Conservation (phyloP, 2,797 vertebrate genomes). For the Poecilia gillii region DNA sequence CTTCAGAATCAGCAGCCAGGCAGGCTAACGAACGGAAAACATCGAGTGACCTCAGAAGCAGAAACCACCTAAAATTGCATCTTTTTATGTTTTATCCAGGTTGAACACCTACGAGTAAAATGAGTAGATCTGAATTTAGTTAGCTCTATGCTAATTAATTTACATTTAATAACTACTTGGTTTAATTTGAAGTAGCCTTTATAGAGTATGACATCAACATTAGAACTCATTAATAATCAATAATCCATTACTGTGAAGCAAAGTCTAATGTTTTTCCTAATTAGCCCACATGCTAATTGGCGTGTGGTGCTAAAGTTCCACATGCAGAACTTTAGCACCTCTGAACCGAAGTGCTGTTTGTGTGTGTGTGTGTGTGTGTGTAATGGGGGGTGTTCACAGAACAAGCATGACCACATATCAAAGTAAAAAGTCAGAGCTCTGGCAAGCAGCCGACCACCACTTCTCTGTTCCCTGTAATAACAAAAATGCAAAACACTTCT, state of each 20-base stretch:
- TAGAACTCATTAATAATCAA: not conserved
- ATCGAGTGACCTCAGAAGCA: not conserved
- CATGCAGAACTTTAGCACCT: slow-evolving; percentile 68
- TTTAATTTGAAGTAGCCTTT: not conserved
- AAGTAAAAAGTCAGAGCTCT: slow-evolving; percentile 59
- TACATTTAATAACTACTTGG: not conserved
- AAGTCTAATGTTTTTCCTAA: slow-evolving; percentile 45
- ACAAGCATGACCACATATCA: slow-evolving; percentile 69
- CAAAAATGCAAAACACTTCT: slow-evolving; percentile 40
- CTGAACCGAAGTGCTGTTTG: slow-evolving; percentile 35
- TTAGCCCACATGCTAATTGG: slow-evolving; percentile 29
- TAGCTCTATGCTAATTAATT: not conserved
- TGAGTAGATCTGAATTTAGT: not conserved
- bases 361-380: too few species aligned
- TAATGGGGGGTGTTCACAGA: slow-evolving; percentile 47
- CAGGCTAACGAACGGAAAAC: not conserved
- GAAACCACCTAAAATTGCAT: not conserved
- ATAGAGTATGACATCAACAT: not conserved
- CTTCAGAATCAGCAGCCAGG: not conserved
- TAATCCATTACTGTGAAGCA: slow-evolving; percentile 13
- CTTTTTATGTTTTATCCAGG: not conserved
- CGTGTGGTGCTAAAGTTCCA: slow-evolving; percentile 68
- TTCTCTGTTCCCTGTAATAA: slow-evolving; percentile 48
- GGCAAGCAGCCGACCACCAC: slow-evolving; percentile 55
- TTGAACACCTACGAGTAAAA: not conserved